phyloP scores from a whole-genome alignment of 2,113 vertebrate genomes.

The Amphilophus citrinellus region DNA sequence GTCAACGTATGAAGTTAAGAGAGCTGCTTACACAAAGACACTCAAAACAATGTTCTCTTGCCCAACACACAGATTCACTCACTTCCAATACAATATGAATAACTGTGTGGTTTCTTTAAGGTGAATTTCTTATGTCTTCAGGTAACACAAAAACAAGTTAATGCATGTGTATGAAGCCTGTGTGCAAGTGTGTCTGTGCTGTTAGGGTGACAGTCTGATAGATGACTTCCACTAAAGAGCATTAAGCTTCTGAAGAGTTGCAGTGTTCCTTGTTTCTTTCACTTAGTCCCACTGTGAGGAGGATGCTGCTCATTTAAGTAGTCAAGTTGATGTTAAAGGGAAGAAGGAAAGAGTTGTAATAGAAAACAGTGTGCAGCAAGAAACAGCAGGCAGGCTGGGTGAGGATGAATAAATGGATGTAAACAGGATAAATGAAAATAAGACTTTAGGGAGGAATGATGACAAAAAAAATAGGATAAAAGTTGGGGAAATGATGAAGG shows the following conservation, averaged over 20 bases:
- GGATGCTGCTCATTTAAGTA: constrained; percentile 19
- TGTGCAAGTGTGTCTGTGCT: constrained; percentile 10
- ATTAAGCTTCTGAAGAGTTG: constrained; percentile 17
- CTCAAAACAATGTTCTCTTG: background rate
- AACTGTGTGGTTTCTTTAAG: background rate
- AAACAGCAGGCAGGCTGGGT: background rate
- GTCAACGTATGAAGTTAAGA: constrained; percentile 43
- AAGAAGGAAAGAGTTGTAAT: background rate
- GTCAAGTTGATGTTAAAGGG: background rate
- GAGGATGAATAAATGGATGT: constrained; percentile 6
- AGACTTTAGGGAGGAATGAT: background rate
- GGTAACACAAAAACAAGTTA: background rate
- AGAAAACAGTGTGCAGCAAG: background rate
- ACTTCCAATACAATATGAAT: constrained; percentile 11
- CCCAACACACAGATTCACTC: background rate
- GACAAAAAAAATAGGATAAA: background rate
- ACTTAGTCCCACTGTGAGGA: constrained; percentile 7
- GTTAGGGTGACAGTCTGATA: constrained; percentile 12
- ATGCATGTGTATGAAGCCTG: background rate
- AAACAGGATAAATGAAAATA: background rate
- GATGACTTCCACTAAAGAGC: constrained; percentile 35
- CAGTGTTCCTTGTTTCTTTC: constrained; percentile 6
- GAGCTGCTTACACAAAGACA: constrained; percentile 7
- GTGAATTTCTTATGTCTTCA: background rate
- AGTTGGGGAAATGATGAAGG: background rate